A percentile compares a stretch with the other conserved stretches of the same genome.
phyloP scores from a whole-genome alignment of 1,140 invertebrate genomes.

The Drosophila nebulosa region DNA sequence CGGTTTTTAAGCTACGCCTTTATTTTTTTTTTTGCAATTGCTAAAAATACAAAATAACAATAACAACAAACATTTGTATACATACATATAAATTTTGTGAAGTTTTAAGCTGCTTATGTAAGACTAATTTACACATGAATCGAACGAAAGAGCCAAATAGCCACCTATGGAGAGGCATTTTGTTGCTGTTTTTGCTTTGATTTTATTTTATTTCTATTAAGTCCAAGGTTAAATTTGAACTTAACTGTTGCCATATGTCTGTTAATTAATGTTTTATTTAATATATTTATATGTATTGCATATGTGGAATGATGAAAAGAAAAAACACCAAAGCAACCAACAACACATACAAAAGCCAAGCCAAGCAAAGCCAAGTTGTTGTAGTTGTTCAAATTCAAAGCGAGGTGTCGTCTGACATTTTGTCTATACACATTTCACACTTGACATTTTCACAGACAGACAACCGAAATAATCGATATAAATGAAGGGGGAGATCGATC shows the following conservation, averaged over 20 bases:
- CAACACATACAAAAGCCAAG: conserved; percentile 1
- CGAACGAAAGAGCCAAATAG: conserved; percentile 36
- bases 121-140: conserved; percentile 78
- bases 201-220: conserved; percentile 76
- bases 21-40: conserved; percentile 67
- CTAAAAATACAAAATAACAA: conserved; percentile 58
- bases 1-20: conserved; percentile 51
- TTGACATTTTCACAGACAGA: conserved; percentile 69
- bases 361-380: no score
- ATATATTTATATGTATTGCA: conserved; percentile 46
- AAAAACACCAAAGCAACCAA: no score
- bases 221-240: conserved; percentile 63
- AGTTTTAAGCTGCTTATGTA: conserved; percentile 69
- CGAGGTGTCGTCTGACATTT: conserved; percentile 53
- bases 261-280: conserved; percentile 74
- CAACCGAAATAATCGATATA: conserved; percentile 13
- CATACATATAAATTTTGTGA: not conserved
- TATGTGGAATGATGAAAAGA: conserved; percentile 9
- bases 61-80: conserved; percentile 26
- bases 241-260: conserved; percentile 37
- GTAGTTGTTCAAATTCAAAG: not conserved
- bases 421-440: conserved; percentile 51
- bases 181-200: conserved; percentile 57
- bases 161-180: conserved; percentile 52
- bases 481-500: not conserved